Evolutionary conservation across 2,797 vertebrate genomes (phyloP).

Genomic region (Mus caroli): DNA sequence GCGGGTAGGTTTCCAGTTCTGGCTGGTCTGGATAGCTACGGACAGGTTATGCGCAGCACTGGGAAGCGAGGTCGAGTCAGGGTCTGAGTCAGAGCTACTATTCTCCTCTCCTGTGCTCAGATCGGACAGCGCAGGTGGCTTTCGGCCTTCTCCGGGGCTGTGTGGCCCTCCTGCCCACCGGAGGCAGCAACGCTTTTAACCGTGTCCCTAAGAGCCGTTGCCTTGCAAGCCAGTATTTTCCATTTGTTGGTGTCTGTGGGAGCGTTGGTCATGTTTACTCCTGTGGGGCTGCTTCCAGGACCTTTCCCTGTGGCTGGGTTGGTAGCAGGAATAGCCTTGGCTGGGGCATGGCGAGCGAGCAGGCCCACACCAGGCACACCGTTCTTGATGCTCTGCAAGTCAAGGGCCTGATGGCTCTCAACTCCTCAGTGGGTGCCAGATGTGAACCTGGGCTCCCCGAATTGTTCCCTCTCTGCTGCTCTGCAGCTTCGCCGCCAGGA

Average conservation of each 20-base stretch:
- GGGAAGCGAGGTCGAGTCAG: constrained; percentile 89
- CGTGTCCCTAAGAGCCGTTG: constrained; percentile 80
- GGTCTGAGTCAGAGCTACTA: constrained; percentile 96
- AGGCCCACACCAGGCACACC: constrained; percentile 66
- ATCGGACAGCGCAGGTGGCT: constrained; percentile 88
- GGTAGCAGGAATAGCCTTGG: constrained; percentile 51
- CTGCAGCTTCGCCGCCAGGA: no score
- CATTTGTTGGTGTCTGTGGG: constrained; percentile 84
- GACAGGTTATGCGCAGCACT: constrained; percentile 88
- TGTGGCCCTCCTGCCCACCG: constrained; percentile 68
- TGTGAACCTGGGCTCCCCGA: constrained; percentile 63
- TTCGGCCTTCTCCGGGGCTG: constrained; percentile 79
- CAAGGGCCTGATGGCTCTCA: constrained; percentile 92
- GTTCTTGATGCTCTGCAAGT: constrained; percentile 94
- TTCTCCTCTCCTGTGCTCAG: constrained; percentile 95
- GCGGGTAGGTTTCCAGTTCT: constrained; percentile 97
- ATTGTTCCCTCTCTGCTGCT: constrained; percentile 85
- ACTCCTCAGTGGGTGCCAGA: constrained; percentile 86
- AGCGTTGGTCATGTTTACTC: fast-evolving
- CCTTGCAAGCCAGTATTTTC: constrained; percentile 85
- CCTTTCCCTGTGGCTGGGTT: not conserved
- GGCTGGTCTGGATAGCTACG: constrained; percentile 91
- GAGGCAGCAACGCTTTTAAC: constrained; percentile 55
- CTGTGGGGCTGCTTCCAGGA: fast-evolving
- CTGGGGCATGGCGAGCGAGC: constrained; percentile 77